Evolutionary conservation across 2,888 invertebrate genomes (phyloP).

Genomic region (Cecidostiba fungosa): DNA sequence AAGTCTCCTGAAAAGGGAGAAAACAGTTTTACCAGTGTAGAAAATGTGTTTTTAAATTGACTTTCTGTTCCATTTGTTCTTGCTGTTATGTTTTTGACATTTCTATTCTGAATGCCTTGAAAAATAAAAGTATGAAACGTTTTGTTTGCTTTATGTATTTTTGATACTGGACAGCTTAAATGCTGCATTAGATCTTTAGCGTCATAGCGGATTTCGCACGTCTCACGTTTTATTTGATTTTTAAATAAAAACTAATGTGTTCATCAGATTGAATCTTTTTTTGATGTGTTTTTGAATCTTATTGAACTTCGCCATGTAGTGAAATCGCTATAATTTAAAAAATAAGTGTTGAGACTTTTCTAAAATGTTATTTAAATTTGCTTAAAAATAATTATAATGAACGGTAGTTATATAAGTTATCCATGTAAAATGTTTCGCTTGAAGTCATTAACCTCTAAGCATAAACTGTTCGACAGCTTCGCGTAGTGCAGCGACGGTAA

Average conservation of each 20-base stretch:
- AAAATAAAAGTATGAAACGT: neutral
- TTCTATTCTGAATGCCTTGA: neutral
- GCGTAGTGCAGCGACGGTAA: slow-evolving; percentile 7
- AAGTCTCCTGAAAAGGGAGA: neutral
- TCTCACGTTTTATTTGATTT: too few species aligned
- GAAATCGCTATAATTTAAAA: too few species aligned
- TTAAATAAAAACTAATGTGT: too few species aligned
- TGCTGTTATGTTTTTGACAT: neutral
- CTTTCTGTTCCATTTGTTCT: neutral
- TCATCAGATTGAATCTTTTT: too few species aligned
- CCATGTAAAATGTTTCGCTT: neutral
- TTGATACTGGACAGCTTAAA: neutral
- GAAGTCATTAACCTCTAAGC: neutral
- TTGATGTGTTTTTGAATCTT: too few species aligned
- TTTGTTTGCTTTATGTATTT: neutral
- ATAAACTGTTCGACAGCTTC: slow-evolving; percentile 11
- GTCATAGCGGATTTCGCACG: too few species aligned
- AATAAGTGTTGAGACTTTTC: too few species aligned
- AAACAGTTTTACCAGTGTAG: neutral
- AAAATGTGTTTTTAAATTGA: neutral
- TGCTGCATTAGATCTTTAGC: too few species aligned
- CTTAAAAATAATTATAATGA: too few species aligned
- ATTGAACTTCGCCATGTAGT: too few species aligned
- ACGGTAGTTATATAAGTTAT: neutral
- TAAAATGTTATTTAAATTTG: too few species aligned